Base-by-base conservation (phyloP, 2,113 vertebrate species). In the Xiphophorus couchianus region DNA sequence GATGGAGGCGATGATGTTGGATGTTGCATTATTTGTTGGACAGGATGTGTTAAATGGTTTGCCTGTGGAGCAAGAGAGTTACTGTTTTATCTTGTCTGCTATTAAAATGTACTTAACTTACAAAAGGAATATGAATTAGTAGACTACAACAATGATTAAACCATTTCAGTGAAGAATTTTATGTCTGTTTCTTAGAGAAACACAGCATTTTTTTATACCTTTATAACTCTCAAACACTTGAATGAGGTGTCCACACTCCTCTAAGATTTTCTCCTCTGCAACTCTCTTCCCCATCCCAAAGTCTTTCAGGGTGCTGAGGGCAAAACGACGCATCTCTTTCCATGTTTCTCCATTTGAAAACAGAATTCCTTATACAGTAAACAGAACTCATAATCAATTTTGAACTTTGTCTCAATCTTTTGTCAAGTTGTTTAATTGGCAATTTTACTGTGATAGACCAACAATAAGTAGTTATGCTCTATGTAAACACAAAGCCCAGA, bases 1-100 rank as follows among this genome's bases (percentile, higher is more conserved):
- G 12, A 95, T 89, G 0, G 90, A 82, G 1, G 85, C 93, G 74
- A 95, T 93, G 22, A 95, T 89, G 71, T 95, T 95, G 75, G 91
- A 91, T 7, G 93, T 88, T 2, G 94, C 89, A 29, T 88, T 80
- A 73, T 88, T 92, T 51, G 90, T 2, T 1, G 83, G 73, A 5
- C 25, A 1, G 1, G 64, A 25, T 15, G 92, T 92, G 27, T 93
- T 73, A 39, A 95, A 94, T 6, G 94, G 70, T 71, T 89, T 85
- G 22, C 88, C 94, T 95, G 83, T 58, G 2, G 74, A 62, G 44
- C 17, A 4, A 35, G 2, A 37, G 17, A 2, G 1, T 14, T 1
- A 22, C 5, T 25, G 62, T 25, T 25, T 54, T 54, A 54, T 63
- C 29, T 62, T 30, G 30, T 30, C 1, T 28, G 25, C n/a, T n/a